A percentile compares a stretch with the other conserved stretches of the same genome.
These are phyloP conservation scores for Rotaria socialis DNA, from an alignment of 2,888 invertebrate genomes.

Conservation along the genomic window DNA sequence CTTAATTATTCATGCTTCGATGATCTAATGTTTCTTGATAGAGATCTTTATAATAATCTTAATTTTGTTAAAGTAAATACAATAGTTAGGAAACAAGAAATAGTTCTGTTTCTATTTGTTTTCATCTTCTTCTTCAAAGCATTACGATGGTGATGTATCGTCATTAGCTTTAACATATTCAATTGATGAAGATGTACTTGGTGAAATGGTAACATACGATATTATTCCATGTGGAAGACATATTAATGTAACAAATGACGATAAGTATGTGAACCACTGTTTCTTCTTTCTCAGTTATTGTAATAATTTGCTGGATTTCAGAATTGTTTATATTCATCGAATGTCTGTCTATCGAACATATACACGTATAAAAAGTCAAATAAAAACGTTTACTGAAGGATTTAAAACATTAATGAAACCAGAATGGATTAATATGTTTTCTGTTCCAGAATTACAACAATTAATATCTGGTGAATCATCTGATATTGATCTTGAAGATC, in stretches of 20 bases:
- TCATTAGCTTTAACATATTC: slow-evolving; percentile 92
- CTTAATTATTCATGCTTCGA: slow-evolving; percentile 93
- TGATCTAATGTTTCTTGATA: slow-evolving; percentile 90
- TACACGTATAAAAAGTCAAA: slow-evolving; percentile 92
- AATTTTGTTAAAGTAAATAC: slow-evolving; percentile 76
- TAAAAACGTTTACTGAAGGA: slow-evolving; percentile 88
- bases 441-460: slow-evolving; percentile 87
- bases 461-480: slow-evolving; percentile 91
- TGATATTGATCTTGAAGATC: slow-evolving; percentile 73
- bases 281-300: neutral
- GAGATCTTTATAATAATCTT: slow-evolving; percentile 87
- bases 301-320: slow-evolving; percentile 57
- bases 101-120: slow-evolving; percentile 40
- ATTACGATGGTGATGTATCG: slow-evolving; percentile 74
- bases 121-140: slow-evolving; percentile 51
- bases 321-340: slow-evolving; percentile 92
- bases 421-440: slow-evolving; percentile 88
- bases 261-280: slow-evolving; percentile 69
- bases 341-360: slow-evolving; percentile 93
- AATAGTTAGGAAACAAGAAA: neutral
- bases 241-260: slow-evolving; percentile 87
- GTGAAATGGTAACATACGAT: slow-evolving; percentile 78
- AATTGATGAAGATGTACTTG: slow-evolving; percentile 87
- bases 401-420: slow-evolving; percentile 89
- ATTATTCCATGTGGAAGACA: slow-evolving; percentile 88